Evolutionary conservation across 2,113 vertebrate species (phyloP).

Genomic region (Cynoglossus semilaevis): DNA sequence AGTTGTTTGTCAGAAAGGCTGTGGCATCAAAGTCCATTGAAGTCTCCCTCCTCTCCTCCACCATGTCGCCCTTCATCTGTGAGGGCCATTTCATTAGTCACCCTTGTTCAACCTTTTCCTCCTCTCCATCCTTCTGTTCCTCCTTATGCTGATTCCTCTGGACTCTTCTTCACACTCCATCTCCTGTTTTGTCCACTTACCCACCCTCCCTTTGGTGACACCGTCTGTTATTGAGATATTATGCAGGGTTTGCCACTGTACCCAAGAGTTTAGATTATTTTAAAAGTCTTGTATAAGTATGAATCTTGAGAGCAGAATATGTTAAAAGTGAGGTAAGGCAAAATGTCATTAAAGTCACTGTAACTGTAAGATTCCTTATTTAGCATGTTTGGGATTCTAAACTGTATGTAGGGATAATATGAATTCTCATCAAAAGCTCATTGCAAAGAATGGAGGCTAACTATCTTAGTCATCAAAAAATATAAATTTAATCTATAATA

Average conservation of each 20-base stretch:
- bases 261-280: too few relatives aligned
- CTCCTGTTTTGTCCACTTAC: constrained; percentile 17
- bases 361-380: too few relatives aligned
- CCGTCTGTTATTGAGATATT: constrained; percentile 5
- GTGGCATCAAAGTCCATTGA: constrained; percentile 72
- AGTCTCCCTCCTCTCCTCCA: constrained; percentile 52
- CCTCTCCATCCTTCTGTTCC: constrained; percentile 17
- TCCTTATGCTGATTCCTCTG: constrained; percentile 31
- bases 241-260: background rate
- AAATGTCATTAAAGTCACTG: too few relatives aligned
- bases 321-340: too few relatives aligned
- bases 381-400: too few relatives aligned
- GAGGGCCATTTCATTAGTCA: constrained; percentile 48
- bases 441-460: too few relatives aligned
- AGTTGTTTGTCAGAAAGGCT: constrained; percentile 67
- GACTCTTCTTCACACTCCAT: constrained; percentile 28
- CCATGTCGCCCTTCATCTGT: constrained; percentile 55
- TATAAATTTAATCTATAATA: too few relatives aligned
- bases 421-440: too few relatives aligned
- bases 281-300: too few relatives aligned
- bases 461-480: too few relatives aligned
- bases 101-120: constrained; percentile 17
- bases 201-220: constrained; percentile 16
- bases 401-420: too few relatives aligned
- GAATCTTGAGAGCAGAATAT: too few relatives aligned